A percentile compares a stretch with the other conserved stretches of the same genome.
Conservation (phyloP, 2,888 invertebrate species). For the Diarsia mendica region DNA sequence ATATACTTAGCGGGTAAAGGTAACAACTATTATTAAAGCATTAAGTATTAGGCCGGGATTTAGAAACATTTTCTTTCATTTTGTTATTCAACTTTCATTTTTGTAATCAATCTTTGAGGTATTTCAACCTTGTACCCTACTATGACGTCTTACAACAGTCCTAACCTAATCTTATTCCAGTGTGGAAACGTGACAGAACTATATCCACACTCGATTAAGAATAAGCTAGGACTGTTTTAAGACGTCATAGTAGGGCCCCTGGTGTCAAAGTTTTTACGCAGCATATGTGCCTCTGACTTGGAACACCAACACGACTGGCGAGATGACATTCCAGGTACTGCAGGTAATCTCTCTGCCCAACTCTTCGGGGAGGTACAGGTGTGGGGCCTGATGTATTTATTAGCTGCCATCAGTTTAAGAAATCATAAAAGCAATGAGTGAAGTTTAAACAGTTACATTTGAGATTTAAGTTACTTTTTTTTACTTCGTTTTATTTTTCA, state of each 20-base stretch:
- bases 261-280: no score
- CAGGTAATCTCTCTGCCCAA: neutral
- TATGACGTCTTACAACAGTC: no score
- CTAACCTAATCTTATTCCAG: no score
- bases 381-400: neutral
- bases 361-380: neutral
- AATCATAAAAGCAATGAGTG: neutral
- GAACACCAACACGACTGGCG: neutral
- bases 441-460: no score
- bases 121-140: neutral
- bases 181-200: no score
- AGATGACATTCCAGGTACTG: neutral
- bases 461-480: no score
- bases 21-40: constrained; percentile 79
- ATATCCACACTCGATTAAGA: no score
- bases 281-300: no score
- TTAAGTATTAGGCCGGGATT: constrained; percentile 54
- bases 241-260: no score
- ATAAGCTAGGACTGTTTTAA: no score
- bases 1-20: constrained; percentile 71
- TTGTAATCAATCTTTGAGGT: neutral
- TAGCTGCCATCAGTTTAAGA: neutral
- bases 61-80: constrained; percentile 20
- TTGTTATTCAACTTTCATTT: neutral
- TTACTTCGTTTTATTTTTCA: no score